Evolutionary conservation across 2,797 vertebrate species (phyloP), one percentile per base, ranked within the genome.

Genomic region (Phalloptychus januarius): DNA sequence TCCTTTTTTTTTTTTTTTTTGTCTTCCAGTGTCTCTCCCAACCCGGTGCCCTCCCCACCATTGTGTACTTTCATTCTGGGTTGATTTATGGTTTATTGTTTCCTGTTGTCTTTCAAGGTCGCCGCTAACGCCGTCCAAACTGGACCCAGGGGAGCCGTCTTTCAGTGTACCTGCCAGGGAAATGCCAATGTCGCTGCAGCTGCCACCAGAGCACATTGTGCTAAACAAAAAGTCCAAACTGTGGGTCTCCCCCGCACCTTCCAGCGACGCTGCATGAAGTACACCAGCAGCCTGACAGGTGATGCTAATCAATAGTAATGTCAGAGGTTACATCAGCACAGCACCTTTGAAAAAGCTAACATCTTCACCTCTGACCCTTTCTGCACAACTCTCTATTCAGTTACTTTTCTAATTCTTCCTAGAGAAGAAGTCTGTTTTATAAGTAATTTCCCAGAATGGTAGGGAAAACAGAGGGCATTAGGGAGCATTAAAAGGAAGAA

Each of bases 1-100:
- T 81, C 81, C 54, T 52, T 65, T 74, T 45, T 72, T 79, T 63
- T 58, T n/a, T 45, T 73, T 78, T 65, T 63, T 28, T 74, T 58
- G 48, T 56, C 38, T 56, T 23, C 40, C 48, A 5, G 6, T 65
- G 18, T 77, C 72, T 76, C n/a, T 77, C 12, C 78, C 52, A 73
- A 74, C 77, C 78, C 20, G 58, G 45, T 71, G 28, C 82, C 54
- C 65, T 65, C 67, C 79, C 50, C 75, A 25, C 31, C 4, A 2
- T 31, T 23, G 48, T 40, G 11, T 48, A 0, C 40, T 46, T 72
- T 80, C 77, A 80, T 86, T 85, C 81, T 20, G 0, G 92, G 90
- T 86, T 94, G 92, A 94, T 95, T 93, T 94, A 94, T 90, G 86
- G 88, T 94, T 94, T 94, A 95, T 95, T 94, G 93, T 94, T 94